phyloP scores from a whole-genome alignment of 2,797 vertebrate genomes.

The Macroramphosus scolopax region DNA sequence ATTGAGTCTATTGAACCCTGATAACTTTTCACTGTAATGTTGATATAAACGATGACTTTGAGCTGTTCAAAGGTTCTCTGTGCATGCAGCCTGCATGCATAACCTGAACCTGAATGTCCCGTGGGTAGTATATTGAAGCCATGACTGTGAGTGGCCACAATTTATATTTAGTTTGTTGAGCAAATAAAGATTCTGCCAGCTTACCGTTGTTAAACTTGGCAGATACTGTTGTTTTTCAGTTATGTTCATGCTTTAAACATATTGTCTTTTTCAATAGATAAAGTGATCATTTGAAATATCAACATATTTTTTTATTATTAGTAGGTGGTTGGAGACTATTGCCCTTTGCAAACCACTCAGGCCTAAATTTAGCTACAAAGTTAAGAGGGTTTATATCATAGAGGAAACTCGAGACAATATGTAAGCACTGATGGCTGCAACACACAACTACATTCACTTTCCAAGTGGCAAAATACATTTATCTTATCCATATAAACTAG shows the following conservation, averaged over 20 bases:
- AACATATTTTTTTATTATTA: conserved; percentile 4
- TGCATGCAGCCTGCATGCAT: not conserved
- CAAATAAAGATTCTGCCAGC: too few relatives aligned
- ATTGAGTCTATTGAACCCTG: conserved; percentile 40
- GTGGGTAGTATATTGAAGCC: too few relatives aligned
- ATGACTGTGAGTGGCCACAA: too few relatives aligned
- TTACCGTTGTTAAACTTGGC: too few relatives aligned
- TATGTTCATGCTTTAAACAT: too few relatives aligned
- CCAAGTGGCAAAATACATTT: not conserved
- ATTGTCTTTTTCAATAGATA: too few relatives aligned
- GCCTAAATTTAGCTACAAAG: conserved; percentile 68
- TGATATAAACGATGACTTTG: conserved; percentile 39
- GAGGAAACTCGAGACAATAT: conserved; percentile 63
- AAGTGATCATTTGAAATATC: too few relatives aligned
- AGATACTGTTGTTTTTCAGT: too few relatives aligned
- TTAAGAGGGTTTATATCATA: conserved; percentile 45
- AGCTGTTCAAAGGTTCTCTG: conserved; percentile 50
- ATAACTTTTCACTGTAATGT: conserved; percentile 27
- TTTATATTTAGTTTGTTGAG: too few relatives aligned
- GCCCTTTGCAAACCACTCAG: conserved; percentile 58
- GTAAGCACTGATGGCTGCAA: conserved; percentile 11
- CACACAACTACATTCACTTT: not conserved
- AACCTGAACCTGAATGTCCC: not conserved
- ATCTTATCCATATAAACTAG: too few relatives aligned
- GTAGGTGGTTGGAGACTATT: conserved; percentile 22